A percentile compares a stretch with the other conserved stretches of the same genome.
Evolutionary conservation across 53 echinoderm and acorn worm genomes (phyloP).

Genomic region (Henricia sp.): DNA sequence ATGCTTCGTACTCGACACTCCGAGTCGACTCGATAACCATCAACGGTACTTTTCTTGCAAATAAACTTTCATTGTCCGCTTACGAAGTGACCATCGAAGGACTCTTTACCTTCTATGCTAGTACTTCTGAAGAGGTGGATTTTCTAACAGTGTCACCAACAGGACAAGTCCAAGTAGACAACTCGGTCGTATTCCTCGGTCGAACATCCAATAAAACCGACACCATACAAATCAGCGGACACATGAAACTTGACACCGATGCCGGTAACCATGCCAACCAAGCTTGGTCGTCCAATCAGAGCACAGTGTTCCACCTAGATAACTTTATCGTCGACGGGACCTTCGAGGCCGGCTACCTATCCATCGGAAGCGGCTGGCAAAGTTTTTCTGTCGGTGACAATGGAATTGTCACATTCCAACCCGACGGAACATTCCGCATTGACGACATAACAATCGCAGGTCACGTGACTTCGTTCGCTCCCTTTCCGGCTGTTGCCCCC

Average conservation of each 20-base stretch:
- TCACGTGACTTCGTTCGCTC: conserved; percentile 60
- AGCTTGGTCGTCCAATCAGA: conserved; percentile 56
- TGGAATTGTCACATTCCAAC: conserved; percentile 66
- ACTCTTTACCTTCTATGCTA: conserved; percentile 59
- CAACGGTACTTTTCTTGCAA: conserved; percentile 52
- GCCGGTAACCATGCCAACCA: conserved; percentile 40
- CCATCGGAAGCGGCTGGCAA: conserved; percentile 48
- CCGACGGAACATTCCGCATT: conserved; percentile 61
- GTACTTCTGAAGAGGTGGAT: conserved; percentile 62
- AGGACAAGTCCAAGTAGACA: conserved; percentile 55
- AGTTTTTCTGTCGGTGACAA: conserved; percentile 46
- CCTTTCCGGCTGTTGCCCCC: conserved; percentile 45
- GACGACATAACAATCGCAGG: conserved; percentile 58
- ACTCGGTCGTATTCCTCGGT: conserved; percentile 57
- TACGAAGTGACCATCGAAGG: conserved; percentile 56
- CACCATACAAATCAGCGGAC: conserved; percentile 55
- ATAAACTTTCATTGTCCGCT: conserved; percentile 54
- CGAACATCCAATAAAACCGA: conserved; percentile 27
- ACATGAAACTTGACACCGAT: conserved; percentile 51
- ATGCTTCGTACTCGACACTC: conserved; percentile 52
- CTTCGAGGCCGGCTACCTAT: conserved; percentile 67
- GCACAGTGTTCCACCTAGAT: conserved; percentile 65
- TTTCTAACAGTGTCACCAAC: conserved; percentile 25
- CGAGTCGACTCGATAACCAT: conserved; percentile 40
- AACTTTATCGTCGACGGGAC: conserved; percentile 62